Conservation (phyloP, 2,888 invertebrate genomes). For the Agrypnus murinus region DNA sequence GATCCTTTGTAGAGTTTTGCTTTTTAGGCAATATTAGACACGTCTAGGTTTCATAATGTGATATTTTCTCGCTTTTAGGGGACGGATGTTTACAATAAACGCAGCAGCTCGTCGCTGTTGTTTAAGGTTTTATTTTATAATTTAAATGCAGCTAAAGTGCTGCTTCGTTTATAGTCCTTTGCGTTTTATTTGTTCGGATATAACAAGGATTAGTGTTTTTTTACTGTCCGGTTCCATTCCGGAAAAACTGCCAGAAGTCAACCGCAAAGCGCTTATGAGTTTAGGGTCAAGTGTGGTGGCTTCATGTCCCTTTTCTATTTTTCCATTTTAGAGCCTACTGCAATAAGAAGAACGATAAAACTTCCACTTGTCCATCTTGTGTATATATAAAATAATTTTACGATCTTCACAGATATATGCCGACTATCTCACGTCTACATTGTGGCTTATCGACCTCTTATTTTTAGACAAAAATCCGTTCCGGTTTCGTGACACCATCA, state of each 20-base stretch:
- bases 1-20: too few relatives aligned
- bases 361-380: slow-evolving; percentile 47
- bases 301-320: slow-evolving; percentile 41
- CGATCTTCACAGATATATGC: slow-evolving; percentile 39
- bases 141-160: slow-evolving; percentile 43
- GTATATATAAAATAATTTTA: slow-evolving; percentile 48
- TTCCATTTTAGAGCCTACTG: slow-evolving; percentile 41
- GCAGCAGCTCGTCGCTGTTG: too few relatives aligned
- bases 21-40: too few relatives aligned
- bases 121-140: slow-evolving; percentile 30
- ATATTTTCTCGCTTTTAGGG: too few relatives aligned
- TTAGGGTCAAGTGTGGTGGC: slow-evolving; percentile 40
- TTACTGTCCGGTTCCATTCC: slow-evolving; percentile 47
- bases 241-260: slow-evolving; percentile 41
- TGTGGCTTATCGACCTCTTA: slow-evolving; percentile 40
- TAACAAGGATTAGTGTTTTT: slow-evolving; percentile 49
- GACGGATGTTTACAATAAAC: too few relatives aligned
- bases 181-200: slow-evolving; percentile 41
- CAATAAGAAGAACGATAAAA: slow-evolving; percentile 46
- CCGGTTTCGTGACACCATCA: slow-evolving; percentile 43
- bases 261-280: slow-evolving; percentile 40
- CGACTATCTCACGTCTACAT: slow-evolving; percentile 29
- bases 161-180: slow-evolving; percentile 32
- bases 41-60: too few relatives aligned
- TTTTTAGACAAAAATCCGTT: slow-evolving; percentile 44